Percentiles rank a stretch among this genome's conserved stretches.
Evolutionary conservation across 2,797 vertebrate species (phyloP).

Genomic region (Chrysocyon brachyurus): DNA sequence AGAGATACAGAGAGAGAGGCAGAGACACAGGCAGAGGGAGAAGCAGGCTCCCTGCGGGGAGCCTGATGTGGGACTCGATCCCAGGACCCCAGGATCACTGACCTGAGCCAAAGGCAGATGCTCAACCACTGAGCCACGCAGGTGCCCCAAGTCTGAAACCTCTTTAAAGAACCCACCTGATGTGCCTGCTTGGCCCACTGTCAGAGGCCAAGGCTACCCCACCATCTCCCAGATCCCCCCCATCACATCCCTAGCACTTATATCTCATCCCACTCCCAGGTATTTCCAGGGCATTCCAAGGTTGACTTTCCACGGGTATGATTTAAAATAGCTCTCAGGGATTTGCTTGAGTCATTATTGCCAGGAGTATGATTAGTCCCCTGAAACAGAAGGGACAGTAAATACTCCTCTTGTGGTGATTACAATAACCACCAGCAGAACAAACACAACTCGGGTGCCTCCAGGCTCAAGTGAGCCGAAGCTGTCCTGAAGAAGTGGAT

Average conservation of each 20-base stretch:
- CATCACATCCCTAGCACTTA: neutral
- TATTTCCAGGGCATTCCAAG: neutral
- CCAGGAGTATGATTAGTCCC: neutral
- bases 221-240: neutral
- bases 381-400: neutral
- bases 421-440: neutral
- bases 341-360: neutral
- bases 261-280: neutral
- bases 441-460: slow-evolving; percentile 4
- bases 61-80: no score
- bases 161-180: neutral
- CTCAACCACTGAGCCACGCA: no score
- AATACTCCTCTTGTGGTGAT: slow-evolving; percentile 49
- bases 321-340: neutral
- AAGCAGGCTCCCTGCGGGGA: no score
- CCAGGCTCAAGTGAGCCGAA: neutral
- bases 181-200: neutral
- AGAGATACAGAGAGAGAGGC: no score
- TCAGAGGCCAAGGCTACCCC: neutral
- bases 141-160: no score
- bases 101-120: no score
- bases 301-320: neutral
- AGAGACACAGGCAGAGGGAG: no score
- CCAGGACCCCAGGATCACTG: no score
- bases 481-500: neutral